phyloP scores from a whole-genome alignment of 2,113 vertebrate genomes.

The Neopipo cinnamomea region DNA sequence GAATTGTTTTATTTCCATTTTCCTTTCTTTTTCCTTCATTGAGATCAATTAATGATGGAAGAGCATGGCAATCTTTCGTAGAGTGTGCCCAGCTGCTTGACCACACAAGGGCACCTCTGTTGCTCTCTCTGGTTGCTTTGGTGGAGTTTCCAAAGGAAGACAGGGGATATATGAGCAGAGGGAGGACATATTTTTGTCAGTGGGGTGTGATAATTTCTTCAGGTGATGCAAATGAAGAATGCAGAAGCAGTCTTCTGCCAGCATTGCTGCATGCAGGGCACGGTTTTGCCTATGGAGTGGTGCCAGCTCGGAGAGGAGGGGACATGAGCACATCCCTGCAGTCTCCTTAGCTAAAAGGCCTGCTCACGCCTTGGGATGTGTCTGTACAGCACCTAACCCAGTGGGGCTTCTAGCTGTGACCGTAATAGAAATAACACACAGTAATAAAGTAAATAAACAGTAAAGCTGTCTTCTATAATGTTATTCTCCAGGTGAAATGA shows the following conservation, averaged over 20 bases:
- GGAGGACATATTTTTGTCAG: not conserved
- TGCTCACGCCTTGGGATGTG: not conserved
- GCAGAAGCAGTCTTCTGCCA: not conserved
- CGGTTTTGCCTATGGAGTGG: not conserved
- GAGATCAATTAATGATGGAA: not conserved
- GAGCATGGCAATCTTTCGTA: accelerated
- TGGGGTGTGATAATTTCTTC: not conserved
- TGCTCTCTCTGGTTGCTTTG: not conserved
- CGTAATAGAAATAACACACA: slow-evolving; percentile 25
- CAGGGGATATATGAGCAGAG: not conserved
- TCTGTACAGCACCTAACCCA: slow-evolving; percentile 15
- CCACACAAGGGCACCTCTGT: not conserved
- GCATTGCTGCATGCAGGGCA: not conserved
- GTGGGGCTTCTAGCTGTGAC: not conserved
- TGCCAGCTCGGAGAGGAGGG: not conserved
- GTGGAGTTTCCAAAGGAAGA: not conserved
- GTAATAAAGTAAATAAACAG: slow-evolving; percentile 50
- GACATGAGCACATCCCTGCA: not conserved
- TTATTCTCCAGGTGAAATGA: slow-evolving; percentile 46
- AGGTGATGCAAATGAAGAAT: not conserved
- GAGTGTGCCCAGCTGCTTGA: not conserved
- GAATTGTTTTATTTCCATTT: not conserved
- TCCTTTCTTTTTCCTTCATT: not conserved
- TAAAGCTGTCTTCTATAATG: slow-evolving; percentile 49
- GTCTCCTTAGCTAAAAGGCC: not conserved